These are phyloP conservation scores for Microtus agrestis DNA, from an alignment of 2,797 vertebrate species.

Conservation along the genomic window DNA sequence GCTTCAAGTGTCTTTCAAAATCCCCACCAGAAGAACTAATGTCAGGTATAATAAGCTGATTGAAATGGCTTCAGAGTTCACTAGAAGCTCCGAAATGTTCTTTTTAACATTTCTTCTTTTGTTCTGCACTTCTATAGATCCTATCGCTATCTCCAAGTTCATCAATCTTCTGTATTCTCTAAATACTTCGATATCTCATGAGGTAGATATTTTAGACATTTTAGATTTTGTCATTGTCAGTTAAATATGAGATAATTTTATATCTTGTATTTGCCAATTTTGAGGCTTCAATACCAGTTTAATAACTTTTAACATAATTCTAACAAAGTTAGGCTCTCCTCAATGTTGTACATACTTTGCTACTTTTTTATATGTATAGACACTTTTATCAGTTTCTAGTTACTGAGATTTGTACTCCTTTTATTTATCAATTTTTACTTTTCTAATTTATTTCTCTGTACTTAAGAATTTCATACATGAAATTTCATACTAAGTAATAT, in stretches of 20 bases:
- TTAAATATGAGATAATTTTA: background rate
- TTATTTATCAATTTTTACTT: background rate
- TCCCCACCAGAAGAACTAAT: background rate
- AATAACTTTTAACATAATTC: background rate
- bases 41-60: background rate
- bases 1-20: background rate
- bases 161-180: background rate
- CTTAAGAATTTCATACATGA: background rate
- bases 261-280: background rate
- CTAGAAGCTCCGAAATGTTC: background rate
- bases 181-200: background rate
- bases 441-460: background rate
- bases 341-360: background rate
- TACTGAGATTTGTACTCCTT: background rate
- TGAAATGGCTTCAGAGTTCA: background rate
- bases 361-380: background rate
- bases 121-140: background rate
- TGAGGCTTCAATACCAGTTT: background rate
- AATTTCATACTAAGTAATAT: background rate
- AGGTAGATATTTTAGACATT: background rate
- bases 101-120: background rate
- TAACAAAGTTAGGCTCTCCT: background rate
- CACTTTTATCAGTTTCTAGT: background rate
- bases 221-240: background rate
- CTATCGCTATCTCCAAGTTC: background rate